Conservation (phyloP, 1,140 invertebrate genomes). For the Nebria ingens region DNA sequence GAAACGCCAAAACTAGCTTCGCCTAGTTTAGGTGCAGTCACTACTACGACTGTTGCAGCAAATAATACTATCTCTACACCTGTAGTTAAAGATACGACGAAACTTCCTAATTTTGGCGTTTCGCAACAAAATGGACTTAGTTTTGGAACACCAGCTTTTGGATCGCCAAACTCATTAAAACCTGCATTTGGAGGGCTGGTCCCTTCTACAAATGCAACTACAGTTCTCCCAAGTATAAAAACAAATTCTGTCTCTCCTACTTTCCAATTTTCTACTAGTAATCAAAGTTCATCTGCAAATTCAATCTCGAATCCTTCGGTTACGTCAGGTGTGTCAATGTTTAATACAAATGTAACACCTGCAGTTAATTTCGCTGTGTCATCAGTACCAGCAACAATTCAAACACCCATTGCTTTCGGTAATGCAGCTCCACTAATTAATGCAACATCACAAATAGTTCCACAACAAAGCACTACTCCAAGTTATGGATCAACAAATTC, state of each 20-base stretch:
- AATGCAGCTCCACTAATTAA: not conserved
- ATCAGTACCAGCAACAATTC: not conserved
- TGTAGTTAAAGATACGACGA: not conserved
- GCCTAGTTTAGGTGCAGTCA: not conserved
- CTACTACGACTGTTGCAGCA: not conserved
- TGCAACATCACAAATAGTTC: no score
- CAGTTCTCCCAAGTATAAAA: not conserved
- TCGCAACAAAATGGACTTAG: not conserved
- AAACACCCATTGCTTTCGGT: not conserved
- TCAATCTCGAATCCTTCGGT: not conserved
- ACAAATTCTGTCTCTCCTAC: not conserved
- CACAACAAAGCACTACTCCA: no score
- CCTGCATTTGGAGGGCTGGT: not conserved
- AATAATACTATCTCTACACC: not conserved
- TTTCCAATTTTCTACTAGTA: not conserved
- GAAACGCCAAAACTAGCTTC: not conserved
- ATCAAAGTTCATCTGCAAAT: not conserved
- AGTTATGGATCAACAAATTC: no score
- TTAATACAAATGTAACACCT: not conserved
- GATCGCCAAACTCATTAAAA: not conserved
- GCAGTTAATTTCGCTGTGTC: not conserved
- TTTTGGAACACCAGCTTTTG: not conserved
- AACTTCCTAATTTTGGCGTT: not conserved
- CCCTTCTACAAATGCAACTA: not conserved
- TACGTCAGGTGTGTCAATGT: not conserved